Base-by-base conservation (phyloP, 2,888 invertebrate genomes). In the Himalopsyche japonica region DNA sequence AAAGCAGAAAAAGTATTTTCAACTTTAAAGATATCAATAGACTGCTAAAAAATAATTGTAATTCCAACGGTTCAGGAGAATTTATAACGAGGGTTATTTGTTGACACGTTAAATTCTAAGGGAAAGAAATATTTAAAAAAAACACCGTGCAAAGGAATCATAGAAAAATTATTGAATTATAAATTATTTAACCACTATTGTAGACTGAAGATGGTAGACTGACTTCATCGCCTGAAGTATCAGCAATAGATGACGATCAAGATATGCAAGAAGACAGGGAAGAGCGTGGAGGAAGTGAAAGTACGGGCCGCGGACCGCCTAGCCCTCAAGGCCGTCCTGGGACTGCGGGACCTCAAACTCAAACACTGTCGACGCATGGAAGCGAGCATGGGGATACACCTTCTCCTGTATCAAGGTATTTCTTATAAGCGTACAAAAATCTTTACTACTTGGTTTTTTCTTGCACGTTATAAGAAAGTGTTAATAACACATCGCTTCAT, bases 281-380 rank as follows among this genome's bases (percentile, higher is more conserved):
- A 27, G 83, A 82, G 8, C 83, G 77, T 20, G 82, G 82, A 0
- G 88, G 89, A 18, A 24, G 76, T 30, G 81, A 82, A 15, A 49
- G 82, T n/a, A 81, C 77, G 81, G 76, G 79, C 57, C 24, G 86
- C 6, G 88, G 89, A 32, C 89, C 90, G 24, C 87, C 89, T 34
- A 90, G 89, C 85, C 90, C 91, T 80, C 89, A 90, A 15, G 89
- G 88, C 81, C 91, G 91, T 82, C 90, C 90, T 0, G 91, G 91
- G 87, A 89, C 89, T 32, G 91, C 91, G 86, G 89, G 90, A 6
- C 91, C 91, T 3, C 86, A 90, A 34, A 91, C 91, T 30, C 91
- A 70, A 27, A 90, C 91, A 27, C 90, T 90, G 82, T 90, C 94
- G 89, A 89, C 92, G 15, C 70, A 70, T 91, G 84, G 91, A 90